Evolutionary conservation across 2,113 vertebrate genomes (phyloP).

Genomic region (Phainopepla nitens): DNA sequence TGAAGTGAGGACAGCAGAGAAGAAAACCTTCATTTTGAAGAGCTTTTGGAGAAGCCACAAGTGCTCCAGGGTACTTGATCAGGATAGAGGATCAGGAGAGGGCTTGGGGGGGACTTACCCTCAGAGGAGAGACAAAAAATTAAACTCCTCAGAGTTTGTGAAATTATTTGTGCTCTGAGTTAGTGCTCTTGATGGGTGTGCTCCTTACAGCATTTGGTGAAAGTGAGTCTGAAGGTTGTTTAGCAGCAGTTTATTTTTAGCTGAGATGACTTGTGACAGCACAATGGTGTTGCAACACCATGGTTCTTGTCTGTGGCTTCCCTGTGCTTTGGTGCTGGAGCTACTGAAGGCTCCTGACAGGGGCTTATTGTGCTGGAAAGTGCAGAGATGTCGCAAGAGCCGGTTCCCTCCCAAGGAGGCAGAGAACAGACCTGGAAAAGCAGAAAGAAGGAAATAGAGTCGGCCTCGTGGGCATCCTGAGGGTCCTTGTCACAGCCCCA

Average conservation of each 20-base stretch:
- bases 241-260: background rate
- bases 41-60: background rate
- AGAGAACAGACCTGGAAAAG: background rate
- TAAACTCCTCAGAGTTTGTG: background rate
- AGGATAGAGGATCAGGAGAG: background rate
- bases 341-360: background rate
- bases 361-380: background rate
- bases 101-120: background rate
- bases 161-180: background rate
- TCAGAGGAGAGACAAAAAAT: background rate
- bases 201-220: background rate
- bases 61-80: background rate
- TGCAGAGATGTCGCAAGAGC: background rate
- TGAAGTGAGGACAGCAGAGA: background rate
- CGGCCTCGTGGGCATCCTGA: background rate
- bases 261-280: background rate
- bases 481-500: background rate
- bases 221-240: background rate
- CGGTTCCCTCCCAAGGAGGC: background rate
- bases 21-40: background rate
- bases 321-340: background rate
- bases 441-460: background rate
- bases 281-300: background rate
- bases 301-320: background rate
- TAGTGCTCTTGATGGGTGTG: background rate